Conservation (phyloP, 2,888 invertebrate species). For the Eupithecia tripunctaria region DNA sequence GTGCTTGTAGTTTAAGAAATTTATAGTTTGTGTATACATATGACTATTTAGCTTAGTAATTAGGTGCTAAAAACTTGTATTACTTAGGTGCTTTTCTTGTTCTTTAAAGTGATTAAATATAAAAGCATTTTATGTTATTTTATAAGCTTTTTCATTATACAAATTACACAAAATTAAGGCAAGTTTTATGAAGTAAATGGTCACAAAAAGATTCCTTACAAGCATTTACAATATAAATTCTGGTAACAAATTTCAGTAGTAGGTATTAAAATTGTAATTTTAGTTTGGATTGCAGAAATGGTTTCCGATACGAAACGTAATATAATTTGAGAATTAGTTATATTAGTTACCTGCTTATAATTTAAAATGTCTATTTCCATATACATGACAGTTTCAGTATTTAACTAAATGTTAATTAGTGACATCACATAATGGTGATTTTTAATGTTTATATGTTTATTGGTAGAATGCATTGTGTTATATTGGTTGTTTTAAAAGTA, state of each 20-base stretch:
- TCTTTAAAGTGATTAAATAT: background rate
- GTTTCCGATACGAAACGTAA: background rate
- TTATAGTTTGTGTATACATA: slow-evolving; percentile 38
- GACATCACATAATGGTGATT: background rate
- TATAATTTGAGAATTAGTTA: background rate
- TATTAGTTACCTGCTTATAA: background rate
- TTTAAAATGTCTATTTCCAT: background rate
- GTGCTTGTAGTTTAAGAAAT: slow-evolving; percentile 48
- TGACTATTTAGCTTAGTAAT: slow-evolving; percentile 37
- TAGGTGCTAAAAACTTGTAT: slow-evolving; percentile 42
- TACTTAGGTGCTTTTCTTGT: slow-evolving; percentile 32
- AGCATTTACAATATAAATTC: background rate
- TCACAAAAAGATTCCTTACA: background rate
- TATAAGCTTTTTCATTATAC: background rate
- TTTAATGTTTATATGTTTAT: background rate
- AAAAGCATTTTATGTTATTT: background rate
- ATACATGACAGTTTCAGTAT: slow-evolving; percentile 18
- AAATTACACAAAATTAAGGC: background rate
- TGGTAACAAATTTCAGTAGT: background rate
- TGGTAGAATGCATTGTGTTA: slow-evolving; percentile 16
- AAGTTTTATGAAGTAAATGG: background rate
- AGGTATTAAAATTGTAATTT: background rate
- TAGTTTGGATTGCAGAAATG: background rate
- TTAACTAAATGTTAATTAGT: slow-evolving; percentile 15
- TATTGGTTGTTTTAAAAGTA: slow-evolving; percentile 32